Evolutionary conservation across 1,140 invertebrate species (phyloP).

Genomic region (Coelopa frigida): DNA sequence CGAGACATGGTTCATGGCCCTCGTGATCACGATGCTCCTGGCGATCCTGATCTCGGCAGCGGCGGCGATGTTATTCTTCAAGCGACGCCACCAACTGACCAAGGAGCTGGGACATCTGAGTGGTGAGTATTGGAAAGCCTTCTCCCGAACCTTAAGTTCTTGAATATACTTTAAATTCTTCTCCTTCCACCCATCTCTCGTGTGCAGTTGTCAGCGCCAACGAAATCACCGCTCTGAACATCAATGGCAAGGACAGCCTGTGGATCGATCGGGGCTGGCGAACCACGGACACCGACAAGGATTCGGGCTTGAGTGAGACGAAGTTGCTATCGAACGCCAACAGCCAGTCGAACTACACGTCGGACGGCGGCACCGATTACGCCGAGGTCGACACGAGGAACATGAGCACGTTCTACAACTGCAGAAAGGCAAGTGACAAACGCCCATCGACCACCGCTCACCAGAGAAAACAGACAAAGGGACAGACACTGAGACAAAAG

Average conservation of each 20-base stretch:
- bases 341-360: constrained; percentile 47
- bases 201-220: constrained; percentile 51
- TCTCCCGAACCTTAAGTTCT: too few relatives aligned
- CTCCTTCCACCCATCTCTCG: background rate
- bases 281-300: constrained; percentile 59
- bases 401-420: constrained; percentile 74
- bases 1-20: constrained; percentile 70
- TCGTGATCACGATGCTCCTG: constrained; percentile 55
- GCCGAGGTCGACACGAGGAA: constrained; percentile 68
- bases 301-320: constrained; percentile 50
- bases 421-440: constrained; percentile 28
- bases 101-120: constrained; percentile 55
- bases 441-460: too few relatives aligned
- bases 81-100: constrained; percentile 52
- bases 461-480: background rate
- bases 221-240: constrained; percentile 57
- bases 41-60: constrained; percentile 59
- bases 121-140: constrained; percentile 34
- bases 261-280: constrained; percentile 72
- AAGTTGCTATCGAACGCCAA: constrained; percentile 57
- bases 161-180: too few relatives aligned
- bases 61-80: constrained; percentile 56
- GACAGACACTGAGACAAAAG: background rate
- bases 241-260: constrained; percentile 63
- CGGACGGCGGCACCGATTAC: constrained; percentile 58